Percentiles rank a stretch among this genome's conserved stretches.
phyloP scores from a whole-genome alignment of 2,113 vertebrate species.

The Mellivora capensis region DNA sequence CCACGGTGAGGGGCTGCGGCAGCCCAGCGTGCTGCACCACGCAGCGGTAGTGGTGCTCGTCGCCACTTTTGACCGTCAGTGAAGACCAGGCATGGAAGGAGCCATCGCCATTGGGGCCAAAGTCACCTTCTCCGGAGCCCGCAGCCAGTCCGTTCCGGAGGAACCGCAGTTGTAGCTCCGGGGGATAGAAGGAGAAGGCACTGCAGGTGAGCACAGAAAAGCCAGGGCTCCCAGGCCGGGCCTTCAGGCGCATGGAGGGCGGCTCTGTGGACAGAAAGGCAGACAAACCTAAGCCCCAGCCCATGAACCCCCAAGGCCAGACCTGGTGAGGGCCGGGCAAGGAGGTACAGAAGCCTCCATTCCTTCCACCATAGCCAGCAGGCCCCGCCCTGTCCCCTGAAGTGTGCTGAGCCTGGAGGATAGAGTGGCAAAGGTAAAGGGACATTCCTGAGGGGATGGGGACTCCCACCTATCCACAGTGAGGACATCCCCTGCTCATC shows the following conservation, averaged over 20 bases:
- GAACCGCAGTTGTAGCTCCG: slow-evolving; percentile 61
- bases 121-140: not conserved
- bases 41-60: slow-evolving; percentile 57
- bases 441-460: not conserved
- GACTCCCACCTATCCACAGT: not conserved
- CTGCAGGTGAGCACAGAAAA: slow-evolving; percentile 63
- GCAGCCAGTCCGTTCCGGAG: slow-evolving; percentile 10
- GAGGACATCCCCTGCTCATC: not conserved
- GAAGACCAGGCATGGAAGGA: slow-evolving; percentile 66
- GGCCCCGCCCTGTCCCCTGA: not conserved
- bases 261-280: slow-evolving; percentile 44
- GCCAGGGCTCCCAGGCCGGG: not conserved
- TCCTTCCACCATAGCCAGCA: not conserved
- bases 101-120: slow-evolving; percentile 56
- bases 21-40: slow-evolving; percentile 56
- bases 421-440: fast-evolving
- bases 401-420: not conserved
- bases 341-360: not conserved
- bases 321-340: fast-evolving
- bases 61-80: slow-evolving; percentile 33
- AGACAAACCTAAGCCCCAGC: not conserved
- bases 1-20: not conserved
- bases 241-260: slow-evolving; percentile 65
- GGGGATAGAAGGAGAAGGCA: slow-evolving; percentile 70
- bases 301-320: not conserved